Evolutionary conservation across 2,113 vertebrate genomes (phyloP).

Genomic region (Rhipidura dahli): DNA sequence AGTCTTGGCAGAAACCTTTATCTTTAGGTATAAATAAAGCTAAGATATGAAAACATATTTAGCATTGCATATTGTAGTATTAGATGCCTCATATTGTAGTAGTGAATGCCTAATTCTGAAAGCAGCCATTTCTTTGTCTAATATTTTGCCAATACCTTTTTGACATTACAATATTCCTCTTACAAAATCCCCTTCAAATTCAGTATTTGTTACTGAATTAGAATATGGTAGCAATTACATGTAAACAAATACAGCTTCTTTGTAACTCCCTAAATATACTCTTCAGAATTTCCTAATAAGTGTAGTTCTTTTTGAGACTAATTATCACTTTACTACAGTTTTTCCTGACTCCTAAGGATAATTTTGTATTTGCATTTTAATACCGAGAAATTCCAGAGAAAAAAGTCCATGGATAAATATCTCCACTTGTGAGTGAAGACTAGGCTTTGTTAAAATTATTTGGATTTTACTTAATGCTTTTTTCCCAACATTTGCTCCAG

Average conservation of each 20-base stretch:
- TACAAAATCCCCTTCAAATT: neutral
- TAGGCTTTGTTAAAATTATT: neutral
- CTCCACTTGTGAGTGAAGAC: neutral
- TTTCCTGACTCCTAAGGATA: neutral
- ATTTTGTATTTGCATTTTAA: neutral
- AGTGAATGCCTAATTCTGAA: neutral
- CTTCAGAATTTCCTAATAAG: neutral
- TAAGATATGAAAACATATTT: neutral
- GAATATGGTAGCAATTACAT: neutral
- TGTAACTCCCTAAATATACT: neutral
- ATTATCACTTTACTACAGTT: neutral
- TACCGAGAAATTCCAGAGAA: neutral
- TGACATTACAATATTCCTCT: neutral
- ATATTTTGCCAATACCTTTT: neutral
- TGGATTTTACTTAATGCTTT: neutral
- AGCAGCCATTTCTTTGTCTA: neutral
- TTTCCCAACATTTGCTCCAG: neutral
- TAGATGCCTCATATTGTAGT: neutral
- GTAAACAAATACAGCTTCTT: neutral
- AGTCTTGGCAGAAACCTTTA: neutral
- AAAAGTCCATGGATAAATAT: neutral
- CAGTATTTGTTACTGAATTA: neutral
- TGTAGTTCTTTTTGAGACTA: neutral
- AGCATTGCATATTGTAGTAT: neutral
- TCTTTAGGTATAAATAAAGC: neutral